Base-by-base conservation (phyloP, 2,797 vertebrate genomes). In the Sarcoramphus papa region DNA sequence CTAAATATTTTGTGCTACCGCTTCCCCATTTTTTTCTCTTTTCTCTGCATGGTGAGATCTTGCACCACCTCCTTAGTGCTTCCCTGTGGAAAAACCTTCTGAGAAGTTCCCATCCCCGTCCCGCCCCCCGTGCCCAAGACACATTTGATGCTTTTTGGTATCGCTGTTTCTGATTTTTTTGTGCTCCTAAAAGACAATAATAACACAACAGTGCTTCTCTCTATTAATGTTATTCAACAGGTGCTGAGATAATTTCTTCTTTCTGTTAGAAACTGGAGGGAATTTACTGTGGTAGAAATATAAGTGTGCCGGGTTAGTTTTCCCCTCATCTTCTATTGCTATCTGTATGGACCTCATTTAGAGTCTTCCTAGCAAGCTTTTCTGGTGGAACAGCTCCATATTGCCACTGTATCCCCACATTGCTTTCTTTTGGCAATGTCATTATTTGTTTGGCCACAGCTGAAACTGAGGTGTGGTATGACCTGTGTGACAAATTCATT, bases 271-370 rank as follows among this genome's bases (percentile, higher is more conserved):
- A 94, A 77, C 14, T 27, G 12, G 33, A 63, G 35, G 31, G 24
- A 81, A 40, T 35, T 79, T 51, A 23, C 48, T 57, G 24, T 22
- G 62, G 16, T 7, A 45, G 76, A 78, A 86, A 57, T 33, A 40
- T 5, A 14, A 27, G 27, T 59, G 5, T 23, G 6, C 14, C 5
- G 4, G 14, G 1, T 16, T 70, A n/a, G 2, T 6, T 4, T 4
- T 18, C 8, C 9, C 30, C 3, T 25, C 35, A 12, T 70, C 20
- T 64, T 72, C 30, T 73, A 3, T 33, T 90, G 28, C 57, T 69
- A 8, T 37, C n/a, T 57, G 7, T 30, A 10, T n/a, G 40, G 40
- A 56, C 31, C 60, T 67, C 47, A 40, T 59, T 45, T 33, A 35
- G 41, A 76, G 30, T 25, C 48, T 63, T 75, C 17, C 17, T 77